Percentiles rank a stretch among this genome's conserved stretches.
Evolutionary conservation across 2,888 invertebrate genomes (phyloP).

Genomic region (Sarcophaga carnaria): DNA sequence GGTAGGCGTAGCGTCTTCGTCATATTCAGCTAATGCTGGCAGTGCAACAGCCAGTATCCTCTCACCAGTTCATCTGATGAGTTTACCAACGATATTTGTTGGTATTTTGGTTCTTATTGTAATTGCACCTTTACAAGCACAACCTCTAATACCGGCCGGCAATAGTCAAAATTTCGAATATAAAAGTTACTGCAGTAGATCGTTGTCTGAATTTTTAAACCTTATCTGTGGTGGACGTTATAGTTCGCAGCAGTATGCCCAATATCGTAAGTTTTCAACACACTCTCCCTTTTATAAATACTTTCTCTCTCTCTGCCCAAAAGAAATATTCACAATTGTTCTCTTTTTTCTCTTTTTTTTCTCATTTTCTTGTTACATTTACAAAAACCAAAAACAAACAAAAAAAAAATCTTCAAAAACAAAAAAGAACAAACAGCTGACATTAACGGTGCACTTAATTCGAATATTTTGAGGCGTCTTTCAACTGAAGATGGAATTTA

Average conservation of each 20-base stretch:
- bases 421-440: conserved; percentile 16
- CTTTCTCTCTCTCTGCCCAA: background rate
- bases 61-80: conserved; percentile 53
- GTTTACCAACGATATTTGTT: conserved; percentile 45
- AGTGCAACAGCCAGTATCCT: background rate
- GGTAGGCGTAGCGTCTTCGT: conserved; percentile 31
- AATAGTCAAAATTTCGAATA: conserved; percentile 68
- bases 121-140: conserved; percentile 52
- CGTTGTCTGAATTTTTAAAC: conserved; percentile 70
- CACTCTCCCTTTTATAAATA: background rate
- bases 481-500: conserved; percentile 40
- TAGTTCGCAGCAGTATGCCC: conserved; percentile 69
- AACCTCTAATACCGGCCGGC: conserved; percentile 62
- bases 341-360: conserved; percentile 45
- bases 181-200: conserved; percentile 72
- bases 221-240: conserved; percentile 72
- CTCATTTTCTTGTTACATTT: conserved; percentile 38
- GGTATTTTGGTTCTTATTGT: conserved; percentile 53
- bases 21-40: conserved; percentile 25
- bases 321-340: conserved; percentile 25
- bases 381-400: background rate
- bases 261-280: conserved; percentile 70
- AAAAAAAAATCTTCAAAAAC: background rate
- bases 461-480: conserved; percentile 45
- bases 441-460: conserved; percentile 34